Evolutionary conservation across 2,888 invertebrate species (phyloP), one percentile per base, ranked within the genome.

Genomic region (Yponomeuta sedellus): DNA sequence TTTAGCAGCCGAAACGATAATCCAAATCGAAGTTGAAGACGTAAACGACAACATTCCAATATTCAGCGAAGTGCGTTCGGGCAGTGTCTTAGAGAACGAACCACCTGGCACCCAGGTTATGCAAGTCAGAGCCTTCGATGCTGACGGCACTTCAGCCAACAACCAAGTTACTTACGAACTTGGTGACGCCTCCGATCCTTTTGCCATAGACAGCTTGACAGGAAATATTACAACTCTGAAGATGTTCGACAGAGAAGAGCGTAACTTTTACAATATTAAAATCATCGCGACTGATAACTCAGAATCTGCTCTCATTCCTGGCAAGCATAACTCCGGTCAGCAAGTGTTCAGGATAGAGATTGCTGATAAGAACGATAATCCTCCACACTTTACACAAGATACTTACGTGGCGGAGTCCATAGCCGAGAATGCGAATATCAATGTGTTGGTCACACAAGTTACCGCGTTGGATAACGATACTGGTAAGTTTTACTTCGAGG

Each of bases 321-420:
- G 90, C 0, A 89, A 95, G 75, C 97, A 94, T 66, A 97, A 97
- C 82, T 93, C 88, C 80, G 94, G 93, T 2, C 94, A 95, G 73
- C 97, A 97, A 84, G 95, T 95, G 66, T 97, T 98, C 78, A 93
- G 95, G 72, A 97, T 99, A 74, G 95, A 95, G 77, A 98, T 99
- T 61, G 97, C 97, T 25, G 99, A 99, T 86, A 97, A 97, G 79
- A 99, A 99, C 82, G 99, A 99, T 83, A 99, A 99, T 83, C 93
- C 95, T 22, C 99, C 99, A 0, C 94, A 94, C 74, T 99, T 99
- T 80, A 94, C 94, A n/a, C 93, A 95, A 77, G 85, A 92, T 0
- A 92, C 93, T 8, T 97, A 96, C 79, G 91, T 94, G 20, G 95
- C 96, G 0, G 94, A 95, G 72, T 93, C 94, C 65, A 93, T 97